These are phyloP conservation scores for Acanthochromis polyacanthus DNA, from an alignment of 2,113 vertebrate genomes.

Conservation along the genomic window DNA sequence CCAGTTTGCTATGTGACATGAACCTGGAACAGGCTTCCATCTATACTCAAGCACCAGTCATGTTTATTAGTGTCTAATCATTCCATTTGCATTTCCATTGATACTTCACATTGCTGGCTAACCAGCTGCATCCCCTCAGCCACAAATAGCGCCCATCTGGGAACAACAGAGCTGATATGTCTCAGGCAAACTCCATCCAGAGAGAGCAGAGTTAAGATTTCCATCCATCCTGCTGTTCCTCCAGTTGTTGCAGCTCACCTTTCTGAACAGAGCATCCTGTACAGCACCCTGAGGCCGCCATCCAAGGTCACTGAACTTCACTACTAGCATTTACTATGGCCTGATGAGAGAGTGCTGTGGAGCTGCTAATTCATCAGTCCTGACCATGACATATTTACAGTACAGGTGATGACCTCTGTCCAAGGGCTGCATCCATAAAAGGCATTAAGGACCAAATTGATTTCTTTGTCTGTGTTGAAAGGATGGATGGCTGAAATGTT, in stretches of 20 bases:
- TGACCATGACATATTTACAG: constrained; percentile 42
- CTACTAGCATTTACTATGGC: constrained; percentile 29
- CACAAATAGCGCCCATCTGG: constrained; percentile 50
- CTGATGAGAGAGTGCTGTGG: constrained; percentile 21
- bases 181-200: constrained; percentile 14
- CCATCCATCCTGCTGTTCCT: constrained; percentile 5
- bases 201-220: constrained; percentile 25
- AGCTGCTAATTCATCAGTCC: constrained; percentile 43
- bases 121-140: constrained; percentile 63
- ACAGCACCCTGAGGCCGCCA: constrained; percentile 27
- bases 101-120: constrained; percentile 27
- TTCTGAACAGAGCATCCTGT: constrained; percentile 19
- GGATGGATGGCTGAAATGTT: constrained; percentile 24
- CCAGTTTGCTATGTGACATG: background rate
- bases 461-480: constrained; percentile 29
- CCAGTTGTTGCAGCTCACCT: constrained; percentile 36
- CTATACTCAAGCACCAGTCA: constrained; percentile 3
- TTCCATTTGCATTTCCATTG: constrained; percentile 34
- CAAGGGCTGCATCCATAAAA: constrained; percentile 30
- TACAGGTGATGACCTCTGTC: constrained; percentile 19
- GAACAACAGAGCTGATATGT: constrained; percentile 37
- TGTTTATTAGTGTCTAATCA: constrained; percentile 20
- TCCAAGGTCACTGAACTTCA: constrained; percentile 62
- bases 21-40: constrained; percentile 6
- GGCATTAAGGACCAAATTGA: constrained; percentile 31